Conservation (phyloP, 2,113 vertebrate genomes). For the Megaceryle maxima region DNA sequence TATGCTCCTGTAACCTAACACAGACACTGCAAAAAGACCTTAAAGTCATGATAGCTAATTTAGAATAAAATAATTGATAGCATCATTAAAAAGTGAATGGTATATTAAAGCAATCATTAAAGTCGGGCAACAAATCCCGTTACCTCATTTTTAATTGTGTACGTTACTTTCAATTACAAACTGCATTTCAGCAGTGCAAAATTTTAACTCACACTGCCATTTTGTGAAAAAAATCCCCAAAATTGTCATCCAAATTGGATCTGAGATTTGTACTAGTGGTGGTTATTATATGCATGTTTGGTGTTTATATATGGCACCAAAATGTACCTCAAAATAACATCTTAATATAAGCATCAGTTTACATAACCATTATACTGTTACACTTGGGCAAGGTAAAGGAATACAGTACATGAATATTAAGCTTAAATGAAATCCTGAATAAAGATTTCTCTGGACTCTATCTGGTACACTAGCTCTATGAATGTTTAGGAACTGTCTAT, state of each 20-base stretch:
- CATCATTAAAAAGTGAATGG: background rate
- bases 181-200: background rate
- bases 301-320: background rate
- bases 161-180: background rate
- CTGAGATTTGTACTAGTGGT: background rate
- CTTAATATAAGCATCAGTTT: background rate
- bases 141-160: background rate
- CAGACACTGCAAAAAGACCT: slow-evolving; percentile 21
- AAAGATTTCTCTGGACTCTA: background rate
- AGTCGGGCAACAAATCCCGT: background rate
- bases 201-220: background rate
- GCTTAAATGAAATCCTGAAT: background rate
- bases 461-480: background rate
- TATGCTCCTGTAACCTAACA: slow-evolving; percentile 10
- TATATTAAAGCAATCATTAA: background rate
- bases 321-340: background rate
- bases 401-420: background rate
- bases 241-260: background rate
- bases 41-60: slow-evolving; percentile 19
- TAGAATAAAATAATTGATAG: slow-evolving; percentile 21
- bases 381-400: background rate
- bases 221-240: background rate
- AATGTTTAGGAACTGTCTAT: background rate
- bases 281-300: background rate
- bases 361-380: background rate